Evolutionary conservation across 2,113 vertebrate species (phyloP).

Genomic region (Stomatorhinus ivindoensis): DNA sequence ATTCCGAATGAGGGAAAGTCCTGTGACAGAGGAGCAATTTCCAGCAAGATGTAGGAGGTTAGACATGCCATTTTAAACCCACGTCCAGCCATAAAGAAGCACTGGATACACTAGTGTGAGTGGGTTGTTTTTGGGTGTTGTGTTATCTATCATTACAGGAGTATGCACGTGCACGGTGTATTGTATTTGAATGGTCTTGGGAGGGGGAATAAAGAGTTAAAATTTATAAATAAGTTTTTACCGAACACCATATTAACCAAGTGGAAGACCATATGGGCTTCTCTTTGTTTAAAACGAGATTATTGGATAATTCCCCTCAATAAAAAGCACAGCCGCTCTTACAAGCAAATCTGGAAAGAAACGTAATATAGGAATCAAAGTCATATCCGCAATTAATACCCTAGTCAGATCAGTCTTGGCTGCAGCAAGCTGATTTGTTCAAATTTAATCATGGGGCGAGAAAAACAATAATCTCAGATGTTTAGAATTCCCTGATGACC

Average conservation of each 20-base stretch:
- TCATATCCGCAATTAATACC: background rate
- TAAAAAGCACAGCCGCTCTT: background rate
- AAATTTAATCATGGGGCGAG: background rate
- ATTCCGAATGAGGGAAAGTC: slow-evolving; percentile 26
- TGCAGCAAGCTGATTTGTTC: background rate
- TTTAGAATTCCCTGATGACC: background rate
- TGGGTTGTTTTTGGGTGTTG: background rate
- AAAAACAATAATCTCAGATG: background rate
- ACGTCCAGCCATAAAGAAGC: background rate
- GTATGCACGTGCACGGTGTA: background rate
- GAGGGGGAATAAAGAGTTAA: background rate
- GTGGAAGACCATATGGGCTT: background rate
- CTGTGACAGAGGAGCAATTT: slow-evolving; percentile 12
- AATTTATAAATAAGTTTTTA: background rate
- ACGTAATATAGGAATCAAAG: background rate
- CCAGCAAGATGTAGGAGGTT: background rate
- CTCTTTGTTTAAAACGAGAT: background rate
- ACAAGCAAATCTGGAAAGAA: background rate
- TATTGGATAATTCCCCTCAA: background rate
- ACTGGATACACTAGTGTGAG: background rate
- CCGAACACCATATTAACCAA: background rate
- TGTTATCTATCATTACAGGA: background rate
- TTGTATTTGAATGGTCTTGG: background rate
- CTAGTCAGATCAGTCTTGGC: background rate
- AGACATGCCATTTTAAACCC: background rate